Conservation (phyloP, 1,140 invertebrate species). For the Micrasema longulum region DNA sequence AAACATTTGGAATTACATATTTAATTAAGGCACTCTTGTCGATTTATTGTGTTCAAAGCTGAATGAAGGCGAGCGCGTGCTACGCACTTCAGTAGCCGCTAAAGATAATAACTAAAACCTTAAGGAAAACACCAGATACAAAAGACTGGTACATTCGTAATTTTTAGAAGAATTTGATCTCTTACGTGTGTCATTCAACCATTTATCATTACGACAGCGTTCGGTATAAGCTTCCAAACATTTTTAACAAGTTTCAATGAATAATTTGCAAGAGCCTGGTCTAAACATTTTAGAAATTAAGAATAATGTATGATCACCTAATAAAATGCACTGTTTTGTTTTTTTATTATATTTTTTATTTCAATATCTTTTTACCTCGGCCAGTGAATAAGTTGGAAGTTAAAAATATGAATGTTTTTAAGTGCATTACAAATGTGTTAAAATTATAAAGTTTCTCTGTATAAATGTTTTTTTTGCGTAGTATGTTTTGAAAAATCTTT, state of each 20-base stretch:
- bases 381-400: too few relatives aligned
- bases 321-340: too few relatives aligned
- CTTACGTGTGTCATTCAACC: conserved; percentile 31
- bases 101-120: conserved; percentile 32
- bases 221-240: conserved; percentile 14
- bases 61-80: not conserved
- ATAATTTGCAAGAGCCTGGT: too few relatives aligned
- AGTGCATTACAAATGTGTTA: too few relatives aligned
- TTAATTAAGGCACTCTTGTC: conserved; percentile 17
- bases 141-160: conserved; percentile 23
- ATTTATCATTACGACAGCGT: conserved; percentile 7
- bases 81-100: not conserved
- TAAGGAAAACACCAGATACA: conserved; percentile 15
- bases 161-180: conserved; percentile 37
- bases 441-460: too few relatives aligned
- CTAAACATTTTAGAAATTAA: too few relatives aligned
- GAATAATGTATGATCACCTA: too few relatives aligned
- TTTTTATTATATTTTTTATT: too few relatives aligned
- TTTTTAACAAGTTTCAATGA: not conserved
- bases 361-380: too few relatives aligned
- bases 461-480: too few relatives aligned
- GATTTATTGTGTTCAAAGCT: conserved; percentile 29
- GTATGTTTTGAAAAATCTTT: too few relatives aligned
- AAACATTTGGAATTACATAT: not conserved
- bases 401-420: too few relatives aligned